These are phyloP conservation scores for Mactra quadrangularis DNA, from an alignment of 1,140 invertebrate genomes.

Conservation along the genomic window DNA sequence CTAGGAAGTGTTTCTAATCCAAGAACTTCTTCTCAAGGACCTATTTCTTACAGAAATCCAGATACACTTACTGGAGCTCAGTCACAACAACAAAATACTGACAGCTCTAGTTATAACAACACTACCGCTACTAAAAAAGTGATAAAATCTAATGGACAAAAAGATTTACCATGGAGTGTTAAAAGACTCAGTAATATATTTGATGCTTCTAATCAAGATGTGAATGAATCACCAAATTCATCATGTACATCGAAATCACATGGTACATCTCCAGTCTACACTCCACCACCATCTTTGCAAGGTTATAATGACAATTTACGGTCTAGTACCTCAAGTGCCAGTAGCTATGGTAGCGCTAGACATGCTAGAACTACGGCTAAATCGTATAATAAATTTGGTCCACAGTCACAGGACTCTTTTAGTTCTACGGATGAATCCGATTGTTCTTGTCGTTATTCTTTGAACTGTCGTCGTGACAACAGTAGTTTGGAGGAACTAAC, in stretches of 20 bases:
- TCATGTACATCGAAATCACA: slow-evolving; percentile 9
- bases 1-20: slow-evolving; percentile 23
- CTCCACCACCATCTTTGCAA: slow-evolving; percentile 25
- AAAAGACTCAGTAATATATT: slow-evolving; percentile 58
- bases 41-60: slow-evolving; percentile 55
- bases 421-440: slow-evolving; percentile 55
- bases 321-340: slow-evolving; percentile 50
- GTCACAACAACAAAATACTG: slow-evolving; percentile 1
- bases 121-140: slow-evolving; percentile 9
- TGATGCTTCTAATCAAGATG: slow-evolving; percentile 13
- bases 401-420: slow-evolving; percentile 50
- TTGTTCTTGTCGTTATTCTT: slow-evolving; percentile 52
- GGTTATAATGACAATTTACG: slow-evolving; percentile 31
- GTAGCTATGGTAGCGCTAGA: slow-evolving; percentile 6
- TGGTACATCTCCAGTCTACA: slow-evolving; percentile 3
- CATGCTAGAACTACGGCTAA: background rate
- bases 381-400: slow-evolving; percentile 46
- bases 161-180: slow-evolving; percentile 60
- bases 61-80: slow-evolving; percentile 18
- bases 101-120: background rate
- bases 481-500: slow-evolving; percentile 32
- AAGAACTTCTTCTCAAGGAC: slow-evolving; percentile 38
- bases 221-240: background rate
- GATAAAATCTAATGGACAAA: background rate
- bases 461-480: slow-evolving; percentile 54